Evolutionary conservation across 2,113 vertebrate genomes (phyloP), one percentile per base, ranked within the genome.

Genomic region (Corythornis cristatus): DNA sequence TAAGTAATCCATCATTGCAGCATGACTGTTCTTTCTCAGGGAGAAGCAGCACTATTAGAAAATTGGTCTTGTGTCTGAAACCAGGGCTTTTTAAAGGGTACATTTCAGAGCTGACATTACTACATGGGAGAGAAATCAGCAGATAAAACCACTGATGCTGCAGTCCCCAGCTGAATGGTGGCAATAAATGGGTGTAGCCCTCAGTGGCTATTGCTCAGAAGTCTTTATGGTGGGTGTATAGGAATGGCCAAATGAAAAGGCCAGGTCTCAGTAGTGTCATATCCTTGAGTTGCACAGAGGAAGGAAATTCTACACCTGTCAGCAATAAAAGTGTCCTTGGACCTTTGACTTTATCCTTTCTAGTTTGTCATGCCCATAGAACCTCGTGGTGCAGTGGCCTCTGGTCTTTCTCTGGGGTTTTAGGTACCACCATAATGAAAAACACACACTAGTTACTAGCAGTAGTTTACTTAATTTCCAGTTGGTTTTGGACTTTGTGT

Each of bases 281-380:
- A 13, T 77, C 83, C 74, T 46, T 66, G 37, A 23, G n/a, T 19
- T 77, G 33, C 1, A 2, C 46, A 33, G 82, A 62, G 65, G 64
- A 54, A 76, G 50, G 40, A 71, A 35, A 37, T 61, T 83, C 48
- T 50, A 50, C 67, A 73, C 71, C 71, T 91, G 90, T 72, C 25
- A n/a, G 82, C 82, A 70, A 4, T 95, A 95, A 96, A 94, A 15
- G 33, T 66, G 50, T 85, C 42, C 64, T 89, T 60, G 65, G 76
- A 89, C 48, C n/a, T 74, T 46, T 86, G 46, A 20, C 40, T 88
- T 88, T 9, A 26, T 83, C 70, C 29, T 87, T 68, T 40, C 50
- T 83, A 25, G 78, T 15, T 21, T n/a, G 86, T 92, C 11, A 21
- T 43, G 65, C 66, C 51, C 25, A 65, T 68, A 79, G 29, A 82